Evolutionary conservation across 2,113 vertebrate species (phyloP).

Genomic region (Leuciscus idus): DNA sequence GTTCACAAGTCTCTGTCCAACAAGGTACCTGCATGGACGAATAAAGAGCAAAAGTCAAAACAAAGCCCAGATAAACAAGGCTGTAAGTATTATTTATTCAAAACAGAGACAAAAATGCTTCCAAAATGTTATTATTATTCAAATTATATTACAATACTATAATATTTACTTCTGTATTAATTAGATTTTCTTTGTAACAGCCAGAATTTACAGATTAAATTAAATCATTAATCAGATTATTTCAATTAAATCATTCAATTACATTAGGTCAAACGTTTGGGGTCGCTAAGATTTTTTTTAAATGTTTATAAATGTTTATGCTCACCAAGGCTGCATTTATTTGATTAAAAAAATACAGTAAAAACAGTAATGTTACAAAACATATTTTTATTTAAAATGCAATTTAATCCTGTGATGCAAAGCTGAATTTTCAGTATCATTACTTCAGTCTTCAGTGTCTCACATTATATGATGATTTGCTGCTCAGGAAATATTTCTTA

Average conservation of each 20-base stretch:
- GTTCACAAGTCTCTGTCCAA: conserved; percentile 97
- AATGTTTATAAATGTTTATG: not conserved
- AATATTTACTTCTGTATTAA: not conserved
- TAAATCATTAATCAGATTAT: too few relatives aligned
- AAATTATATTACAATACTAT: not conserved
- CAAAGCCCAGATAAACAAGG: not conserved
- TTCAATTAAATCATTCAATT: not conserved
- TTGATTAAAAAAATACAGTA: not conserved
- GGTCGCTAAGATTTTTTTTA: not conserved
- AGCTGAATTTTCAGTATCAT: not conserved
- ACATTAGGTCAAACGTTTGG: not conserved
- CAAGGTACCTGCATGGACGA: conserved; percentile 85
- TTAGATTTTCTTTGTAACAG: not conserved
- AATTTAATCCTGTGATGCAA: not conserved
- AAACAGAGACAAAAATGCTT: not conserved
- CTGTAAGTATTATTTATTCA: not conserved
- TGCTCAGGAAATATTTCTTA: too few relatives aligned
- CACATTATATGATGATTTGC: not conserved
- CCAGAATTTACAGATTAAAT: too few relatives aligned
- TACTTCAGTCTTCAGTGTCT: not conserved
- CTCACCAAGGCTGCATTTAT: not conserved
- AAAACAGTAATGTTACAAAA: not conserved
- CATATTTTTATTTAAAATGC: not conserved
- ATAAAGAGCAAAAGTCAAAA: conserved; percentile 19
- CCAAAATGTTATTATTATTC: not conserved